Evolutionary conservation across 1,140 invertebrate genomes (phyloP).

Genomic region (Drosophila bipectinata): DNA sequence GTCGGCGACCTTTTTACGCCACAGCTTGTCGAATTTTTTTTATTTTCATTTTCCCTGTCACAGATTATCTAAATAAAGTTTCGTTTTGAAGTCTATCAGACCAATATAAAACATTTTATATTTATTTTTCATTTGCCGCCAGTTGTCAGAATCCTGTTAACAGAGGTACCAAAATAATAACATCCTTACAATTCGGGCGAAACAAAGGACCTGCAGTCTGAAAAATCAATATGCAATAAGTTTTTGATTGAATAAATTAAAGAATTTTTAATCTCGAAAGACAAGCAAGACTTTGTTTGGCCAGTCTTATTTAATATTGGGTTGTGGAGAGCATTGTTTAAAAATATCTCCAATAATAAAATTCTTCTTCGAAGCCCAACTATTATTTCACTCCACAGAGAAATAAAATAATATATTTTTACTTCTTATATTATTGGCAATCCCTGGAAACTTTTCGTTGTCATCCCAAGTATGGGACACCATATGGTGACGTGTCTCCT

Average conservation of each 20-base stretch:
- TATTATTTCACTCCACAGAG: neutral
- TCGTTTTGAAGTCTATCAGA: slow-evolving; percentile 31
- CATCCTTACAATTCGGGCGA: neutral
- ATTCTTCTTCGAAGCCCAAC: too few species aligned
- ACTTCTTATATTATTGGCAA: slow-evolving; percentile 10
- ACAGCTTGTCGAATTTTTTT: slow-evolving; percentile 27
- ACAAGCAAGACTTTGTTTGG: neutral
- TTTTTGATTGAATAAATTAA: neutral
- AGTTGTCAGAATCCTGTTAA: slow-evolving; percentile 31
- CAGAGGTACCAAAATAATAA: slow-evolving; percentile 4
- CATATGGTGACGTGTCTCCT: slow-evolving; percentile 56
- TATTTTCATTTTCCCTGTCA: slow-evolving; percentile 33
- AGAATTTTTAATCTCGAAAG: neutral
- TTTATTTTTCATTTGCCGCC: slow-evolving; percentile 53
- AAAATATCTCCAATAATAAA: too few species aligned
- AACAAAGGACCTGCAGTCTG: neutral
- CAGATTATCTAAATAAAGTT: slow-evolving; percentile 48
- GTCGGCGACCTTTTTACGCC: slow-evolving; percentile 52
- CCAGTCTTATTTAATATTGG: neutral
- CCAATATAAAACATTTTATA: slow-evolving; percentile 45
- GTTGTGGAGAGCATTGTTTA: too few species aligned
- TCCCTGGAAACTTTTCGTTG: slow-evolving; percentile 42
- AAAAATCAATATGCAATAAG: neutral
- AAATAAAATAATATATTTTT: slow-evolving; percentile 10
- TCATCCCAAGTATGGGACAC: slow-evolving; percentile 18